Conservation (phyloP, 2,888 invertebrate species). For the Lutraria lutraria region DNA sequence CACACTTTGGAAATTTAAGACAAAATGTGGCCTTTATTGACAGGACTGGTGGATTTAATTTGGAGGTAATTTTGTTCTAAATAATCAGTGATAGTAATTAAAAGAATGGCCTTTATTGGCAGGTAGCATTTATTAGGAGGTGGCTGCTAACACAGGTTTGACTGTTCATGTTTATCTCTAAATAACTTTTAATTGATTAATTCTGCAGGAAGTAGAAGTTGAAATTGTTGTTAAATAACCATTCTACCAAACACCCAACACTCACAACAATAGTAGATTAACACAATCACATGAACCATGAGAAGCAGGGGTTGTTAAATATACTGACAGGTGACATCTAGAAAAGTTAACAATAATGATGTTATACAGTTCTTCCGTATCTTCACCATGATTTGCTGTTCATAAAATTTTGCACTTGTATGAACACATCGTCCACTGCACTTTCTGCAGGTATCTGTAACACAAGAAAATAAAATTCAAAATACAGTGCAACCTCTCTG, state of each 20-base stretch:
- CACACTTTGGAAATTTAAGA: too few relatives aligned
- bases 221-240: too few relatives aligned
- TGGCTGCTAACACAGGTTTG: too few relatives aligned
- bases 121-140: too few relatives aligned
- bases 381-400: constrained; percentile 81
- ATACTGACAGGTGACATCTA: constrained; percentile 5
- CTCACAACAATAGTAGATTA: background rate
- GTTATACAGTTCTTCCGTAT: background rate
- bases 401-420: constrained; percentile 87
- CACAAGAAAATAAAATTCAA: background rate
- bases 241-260: background rate
- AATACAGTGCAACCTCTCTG: background rate
- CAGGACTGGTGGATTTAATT: too few relatives aligned
- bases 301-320: background rate
- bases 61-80: too few relatives aligned
- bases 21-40: too few relatives aligned
- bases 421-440: constrained; percentile 92
- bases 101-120: too few relatives aligned
- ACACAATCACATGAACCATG: background rate
- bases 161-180: too few relatives aligned
- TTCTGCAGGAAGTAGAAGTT: too few relatives aligned
- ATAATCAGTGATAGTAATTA: too few relatives aligned
- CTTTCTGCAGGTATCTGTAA: constrained; percentile 93
- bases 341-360: background rate
- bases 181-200: too few relatives aligned